A percentile compares a stretch with the other conserved stretches of the same genome.
These are phyloP conservation scores for Origma solitaria DNA, from an alignment of 2,113 vertebrate species.

Conservation along the genomic window DNA sequence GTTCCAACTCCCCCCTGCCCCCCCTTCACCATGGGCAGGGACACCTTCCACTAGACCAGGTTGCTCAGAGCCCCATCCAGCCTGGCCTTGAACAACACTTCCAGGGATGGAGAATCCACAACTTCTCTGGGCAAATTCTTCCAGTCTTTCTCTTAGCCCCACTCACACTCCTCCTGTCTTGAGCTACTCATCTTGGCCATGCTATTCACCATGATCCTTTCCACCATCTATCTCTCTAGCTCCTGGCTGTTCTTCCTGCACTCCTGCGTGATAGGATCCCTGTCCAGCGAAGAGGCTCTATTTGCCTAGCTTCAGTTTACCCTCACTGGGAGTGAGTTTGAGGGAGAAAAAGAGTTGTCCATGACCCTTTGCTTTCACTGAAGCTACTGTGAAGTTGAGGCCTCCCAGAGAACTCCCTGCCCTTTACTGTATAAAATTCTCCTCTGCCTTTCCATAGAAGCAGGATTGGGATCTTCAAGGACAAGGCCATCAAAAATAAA, in stretches of 20 bases:
- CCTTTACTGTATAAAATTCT: background rate
- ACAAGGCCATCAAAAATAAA: background rate
- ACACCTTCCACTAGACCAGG: background rate
- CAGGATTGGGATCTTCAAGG: background rate
- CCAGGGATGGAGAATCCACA: background rate
- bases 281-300: background rate
- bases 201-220: background rate
- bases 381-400: background rate
- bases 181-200: background rate
- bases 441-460: background rate
- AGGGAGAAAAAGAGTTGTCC: background rate
- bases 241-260: background rate
- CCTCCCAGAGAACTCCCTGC: background rate
- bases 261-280: accelerated
- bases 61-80: background rate
- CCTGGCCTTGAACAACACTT: background rate
- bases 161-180: background rate
- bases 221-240: background rate
- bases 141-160: background rate
- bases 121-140: background rate
- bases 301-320: background rate
- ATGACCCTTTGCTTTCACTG: background rate
- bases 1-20: background rate
- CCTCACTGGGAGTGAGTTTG: background rate
- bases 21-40: accelerated